Evolutionary conservation across 2,888 invertebrate genomes (phyloP), one percentile per base, ranked within the genome.

Genomic region (Polyploca ridens): DNA sequence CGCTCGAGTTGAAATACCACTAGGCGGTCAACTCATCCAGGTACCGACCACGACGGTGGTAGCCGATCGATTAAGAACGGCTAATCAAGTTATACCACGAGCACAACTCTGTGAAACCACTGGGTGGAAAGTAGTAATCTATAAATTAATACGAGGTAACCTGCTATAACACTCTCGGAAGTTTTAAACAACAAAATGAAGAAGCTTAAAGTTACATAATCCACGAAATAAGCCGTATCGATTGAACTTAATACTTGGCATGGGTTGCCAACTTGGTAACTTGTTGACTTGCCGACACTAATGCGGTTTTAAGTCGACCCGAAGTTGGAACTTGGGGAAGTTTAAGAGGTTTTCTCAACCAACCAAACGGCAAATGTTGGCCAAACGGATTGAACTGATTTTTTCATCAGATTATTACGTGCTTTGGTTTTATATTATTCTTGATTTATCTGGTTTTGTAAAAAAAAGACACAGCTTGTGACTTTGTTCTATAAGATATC

Each of bases 241-340:
- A 61, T 61, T 61, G 5, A 14, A 60, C 16, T 38, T 35, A 16
- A 38, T 60, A 38, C 59, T 60, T 35, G 16, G 11, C 35, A 16
- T 58, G 33, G 33, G 33, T 59, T 38, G 10, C 5, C 5, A 38
- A 60, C 14, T 60, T 60, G 41, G 59, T 10, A 14, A 35, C 35
- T 35, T 41, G 19, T 61, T 61, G 16, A 60, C 41, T 41, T 35
- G 38, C 44, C 13, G 61, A 61, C 61, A 61, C 44, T 61, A 61
- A 61, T 61, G 41, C 61, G 61, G 41, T 41, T 27, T 61, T 33
- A 61, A 61, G 41, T 27, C 61, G 44, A 61, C 41, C 61, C n/a
- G 44, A 16, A 19, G 16, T 41, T 19, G 19, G n/a, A 60, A 60
- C 19, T 60, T 60, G 41, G 41, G 8, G 60, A 60, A 60, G 14